Percentiles rank a stretch among this genome's conserved stretches.
phyloP scores from a whole-genome alignment of 2,113 vertebrate genomes.

The Barnardius zonarius region DNA sequence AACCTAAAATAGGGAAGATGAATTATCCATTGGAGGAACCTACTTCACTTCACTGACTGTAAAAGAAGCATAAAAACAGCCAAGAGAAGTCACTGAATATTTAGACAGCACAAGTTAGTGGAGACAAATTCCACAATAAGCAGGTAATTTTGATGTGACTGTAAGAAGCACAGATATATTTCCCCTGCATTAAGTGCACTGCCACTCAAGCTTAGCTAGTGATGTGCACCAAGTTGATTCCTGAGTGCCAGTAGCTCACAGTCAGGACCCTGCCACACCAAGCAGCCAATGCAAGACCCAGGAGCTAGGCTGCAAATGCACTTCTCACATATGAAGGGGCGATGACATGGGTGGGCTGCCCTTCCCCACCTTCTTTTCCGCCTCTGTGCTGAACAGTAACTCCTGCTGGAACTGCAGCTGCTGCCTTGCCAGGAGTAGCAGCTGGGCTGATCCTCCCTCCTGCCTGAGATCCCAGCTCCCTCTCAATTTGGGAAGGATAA shows the following conservation, averaged over 20 bases:
- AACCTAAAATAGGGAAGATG: conserved; percentile 19
- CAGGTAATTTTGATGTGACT: conserved; percentile 25
- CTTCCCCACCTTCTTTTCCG: background rate
- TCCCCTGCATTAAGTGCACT: background rate
- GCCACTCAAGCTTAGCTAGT: conserved; percentile 2
- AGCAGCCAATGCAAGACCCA: background rate
- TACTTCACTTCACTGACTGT: background rate
- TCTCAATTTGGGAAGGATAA: background rate
- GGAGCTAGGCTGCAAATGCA: background rate
- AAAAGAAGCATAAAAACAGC: background rate
- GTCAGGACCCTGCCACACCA: background rate
- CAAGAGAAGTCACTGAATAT: conserved; percentile 39
- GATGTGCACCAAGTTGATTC: background rate
- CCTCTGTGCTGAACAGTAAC: background rate
- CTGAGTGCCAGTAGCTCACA: background rate
- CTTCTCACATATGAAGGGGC: background rate
- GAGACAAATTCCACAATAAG: conserved; percentile 44
- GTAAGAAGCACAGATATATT: conserved; percentile 7
- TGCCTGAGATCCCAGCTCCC: background rate
- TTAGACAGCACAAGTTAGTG: conserved; percentile 47
- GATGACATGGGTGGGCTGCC: background rate
- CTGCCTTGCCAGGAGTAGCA: background rate
- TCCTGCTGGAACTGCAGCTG: background rate
- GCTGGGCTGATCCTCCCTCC: background rate
- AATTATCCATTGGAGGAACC: conserved; percentile 29